phyloP scores from a whole-genome alignment of 1,140 invertebrate genomes.

The Listronotus bonariensis region DNA sequence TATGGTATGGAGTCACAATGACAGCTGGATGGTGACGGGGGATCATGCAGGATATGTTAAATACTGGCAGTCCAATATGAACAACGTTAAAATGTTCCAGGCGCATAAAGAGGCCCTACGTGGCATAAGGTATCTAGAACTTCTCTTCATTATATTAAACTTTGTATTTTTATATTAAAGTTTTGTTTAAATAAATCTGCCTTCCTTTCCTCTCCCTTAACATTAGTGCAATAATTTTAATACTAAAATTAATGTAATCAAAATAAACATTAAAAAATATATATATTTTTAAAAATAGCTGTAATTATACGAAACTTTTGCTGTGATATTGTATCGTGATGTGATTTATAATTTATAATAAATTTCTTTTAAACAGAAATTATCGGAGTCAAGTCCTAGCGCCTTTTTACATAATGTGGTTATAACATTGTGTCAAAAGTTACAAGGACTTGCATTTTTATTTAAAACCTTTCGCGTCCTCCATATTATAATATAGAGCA shows the following conservation, averaged over 20 bases:
- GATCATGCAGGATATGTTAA: constrained; percentile 99
- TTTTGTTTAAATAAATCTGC: constrained; percentile 38
- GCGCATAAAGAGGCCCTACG: constrained; percentile 99
- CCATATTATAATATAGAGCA: neutral
- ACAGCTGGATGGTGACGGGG: constrained; percentile 99
- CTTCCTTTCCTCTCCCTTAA: constrained; percentile 41
- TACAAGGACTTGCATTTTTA: constrained; percentile 52
- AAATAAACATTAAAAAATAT: constrained; percentile 30
- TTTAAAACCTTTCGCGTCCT: constrained; percentile 45
- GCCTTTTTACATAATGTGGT: constrained; percentile 43
- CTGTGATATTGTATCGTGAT: constrained; percentile 48
- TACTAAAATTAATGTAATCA: constrained; percentile 10
- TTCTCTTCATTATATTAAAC: constrained; percentile 48
- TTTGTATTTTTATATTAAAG: constrained; percentile 29
- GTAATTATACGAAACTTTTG: constrained; percentile 39
- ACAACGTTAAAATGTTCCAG: constrained; percentile 99
- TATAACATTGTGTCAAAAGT: constrained; percentile 37
- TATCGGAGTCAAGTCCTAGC: constrained; percentile 44
- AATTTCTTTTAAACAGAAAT: constrained; percentile 46
- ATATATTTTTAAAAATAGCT: constrained; percentile 20
- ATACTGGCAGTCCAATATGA: constrained; percentile 99
- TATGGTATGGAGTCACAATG: constrained; percentile 99
- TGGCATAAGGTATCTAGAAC: constrained; percentile 87
- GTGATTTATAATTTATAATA: constrained; percentile 50
- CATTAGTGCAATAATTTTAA: constrained; percentile 43